Percentiles rank a stretch among this genome's conserved stretches.
phyloP scores from a whole-genome alignment of 1,140 invertebrate species.

The Euschistus heros region DNA sequence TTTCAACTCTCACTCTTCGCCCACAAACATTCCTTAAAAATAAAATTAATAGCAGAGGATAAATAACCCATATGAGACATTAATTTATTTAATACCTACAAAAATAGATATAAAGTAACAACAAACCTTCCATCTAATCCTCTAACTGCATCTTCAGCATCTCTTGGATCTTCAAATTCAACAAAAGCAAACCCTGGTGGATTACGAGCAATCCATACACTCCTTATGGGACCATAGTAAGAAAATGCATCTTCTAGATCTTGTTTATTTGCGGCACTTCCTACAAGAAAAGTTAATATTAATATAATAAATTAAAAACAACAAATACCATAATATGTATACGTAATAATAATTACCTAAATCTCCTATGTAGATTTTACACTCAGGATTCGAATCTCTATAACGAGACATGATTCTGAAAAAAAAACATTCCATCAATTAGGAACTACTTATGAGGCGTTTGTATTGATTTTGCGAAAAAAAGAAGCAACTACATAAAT shows the following conservation, averaged over 20 bases:
- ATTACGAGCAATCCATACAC: conserved; percentile 91
- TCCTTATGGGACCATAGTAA: conserved; percentile 85
- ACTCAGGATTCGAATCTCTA: conserved; percentile 48
- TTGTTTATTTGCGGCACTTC: conserved; percentile 69
- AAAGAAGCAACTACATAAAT: too few relatives aligned
- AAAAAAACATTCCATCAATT: neutral
- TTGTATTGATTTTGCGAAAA: too few relatives aligned
- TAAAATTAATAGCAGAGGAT: too few relatives aligned
- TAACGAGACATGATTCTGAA: conserved; percentile 27
- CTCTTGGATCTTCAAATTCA: conserved; percentile 81
- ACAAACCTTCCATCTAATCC: conserved; percentile 54
- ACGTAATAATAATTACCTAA: conserved; percentile 45
- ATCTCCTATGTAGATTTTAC: conserved; percentile 95
- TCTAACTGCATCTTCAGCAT: conserved; percentile 85
- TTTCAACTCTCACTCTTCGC: conserved; percentile 77
- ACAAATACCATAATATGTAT: neutral
- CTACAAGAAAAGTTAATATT: conserved; percentile 26
- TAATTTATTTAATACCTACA: too few relatives aligned
- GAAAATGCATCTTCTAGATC: conserved; percentile 89
- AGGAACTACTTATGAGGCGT: neutral
- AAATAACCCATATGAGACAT: too few relatives aligned
- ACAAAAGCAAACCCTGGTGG: conserved; percentile 91
- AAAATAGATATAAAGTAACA: too few relatives aligned
- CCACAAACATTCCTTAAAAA: conserved; percentile 67
- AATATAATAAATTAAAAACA: neutral